A percentile compares a stretch with the other conserved stretches of the same genome.
These are phyloP conservation scores for Saturnia japonica DNA, from an alignment of 2,888 invertebrate genomes.

Conservation along the genomic window DNA sequence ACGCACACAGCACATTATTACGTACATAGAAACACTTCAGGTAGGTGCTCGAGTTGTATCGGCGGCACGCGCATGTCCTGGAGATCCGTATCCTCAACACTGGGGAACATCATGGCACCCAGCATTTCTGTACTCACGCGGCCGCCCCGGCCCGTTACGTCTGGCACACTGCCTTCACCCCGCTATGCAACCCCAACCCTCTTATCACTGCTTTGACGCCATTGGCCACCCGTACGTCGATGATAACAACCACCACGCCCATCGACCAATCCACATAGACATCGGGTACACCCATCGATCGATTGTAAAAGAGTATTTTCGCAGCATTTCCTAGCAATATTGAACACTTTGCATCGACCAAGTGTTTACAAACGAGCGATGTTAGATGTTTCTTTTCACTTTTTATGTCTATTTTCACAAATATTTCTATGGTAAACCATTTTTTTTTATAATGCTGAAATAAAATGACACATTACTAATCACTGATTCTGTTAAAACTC, in stretches of 20 bases:
- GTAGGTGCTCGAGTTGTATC: conserved; percentile 87
- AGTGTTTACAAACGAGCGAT: conserved; percentile 59
- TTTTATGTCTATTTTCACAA: conserved; percentile 34
- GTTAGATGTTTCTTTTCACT: conserved; percentile 42
- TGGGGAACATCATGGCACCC: conserved; percentile 80
- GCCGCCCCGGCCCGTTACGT: conserved; percentile 63
- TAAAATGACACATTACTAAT: background rate
- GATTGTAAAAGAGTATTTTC: conserved; percentile 68
- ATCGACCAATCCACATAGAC: conserved; percentile 63
- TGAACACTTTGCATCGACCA: conserved; percentile 65
- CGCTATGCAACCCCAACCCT: conserved; percentile 72
- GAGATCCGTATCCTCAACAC: conserved; percentile 62
- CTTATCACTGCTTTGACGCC: conserved; percentile 60
- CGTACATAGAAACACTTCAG: conserved; percentile 88
- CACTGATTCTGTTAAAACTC: background rate
- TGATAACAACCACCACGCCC: conserved; percentile 78
- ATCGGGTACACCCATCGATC: conserved; percentile 72
- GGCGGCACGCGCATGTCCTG: conserved; percentile 87
- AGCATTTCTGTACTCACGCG: conserved; percentile 62
- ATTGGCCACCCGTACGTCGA: conserved; percentile 62
- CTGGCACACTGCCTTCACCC: conserved; percentile 72
- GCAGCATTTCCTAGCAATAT: conserved; percentile 65
- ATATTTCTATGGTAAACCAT: background rate
- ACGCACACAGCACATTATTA: conserved; percentile 52
- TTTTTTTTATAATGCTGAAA: conserved; percentile 28